These are phyloP conservation scores for Drosophila ananassae DNA, from an alignment of 1,140 invertebrate genomes.

Conservation along the genomic window DNA sequence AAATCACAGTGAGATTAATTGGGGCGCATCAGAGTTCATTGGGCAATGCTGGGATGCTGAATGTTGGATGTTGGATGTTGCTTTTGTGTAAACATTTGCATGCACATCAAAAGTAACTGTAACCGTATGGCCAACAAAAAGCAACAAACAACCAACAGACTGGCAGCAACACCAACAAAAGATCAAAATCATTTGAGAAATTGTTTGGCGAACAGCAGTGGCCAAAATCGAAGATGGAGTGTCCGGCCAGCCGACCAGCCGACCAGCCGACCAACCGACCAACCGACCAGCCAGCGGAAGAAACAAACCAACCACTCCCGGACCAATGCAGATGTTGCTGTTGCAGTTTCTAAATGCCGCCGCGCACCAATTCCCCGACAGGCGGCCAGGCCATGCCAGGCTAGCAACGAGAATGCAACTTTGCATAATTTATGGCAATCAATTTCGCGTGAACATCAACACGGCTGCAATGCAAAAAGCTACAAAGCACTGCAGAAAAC, in stretches of 20 bases:
- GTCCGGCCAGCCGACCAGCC: not conserved
- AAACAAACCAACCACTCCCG: slow-evolving; percentile 41
- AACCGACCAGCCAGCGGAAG: slow-evolving; percentile 7
- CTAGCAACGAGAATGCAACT: slow-evolving; percentile 49
- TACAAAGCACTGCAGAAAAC: slow-evolving; percentile 12
- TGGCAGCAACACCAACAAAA: slow-evolving; percentile 41
- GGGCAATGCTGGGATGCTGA: slow-evolving; percentile 4
- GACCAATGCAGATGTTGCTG: slow-evolving; percentile 34
- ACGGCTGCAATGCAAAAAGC: slow-evolving; percentile 39
- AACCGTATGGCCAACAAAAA: slow-evolving; percentile 40
- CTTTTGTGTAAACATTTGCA: slow-evolving; percentile 57
- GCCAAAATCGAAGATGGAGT: slow-evolving; percentile 38
- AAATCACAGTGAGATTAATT: slow-evolving; percentile 30
- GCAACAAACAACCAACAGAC: slow-evolving; percentile 21
- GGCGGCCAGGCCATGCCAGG: not conserved
- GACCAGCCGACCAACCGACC: not conserved
- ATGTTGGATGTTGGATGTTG: slow-evolving; percentile 1
- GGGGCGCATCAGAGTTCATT: slow-evolving; percentile 30
- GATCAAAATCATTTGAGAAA: slow-evolving; percentile 60
- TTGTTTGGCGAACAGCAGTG: slow-evolving; percentile 35
- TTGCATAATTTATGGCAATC: slow-evolving; percentile 70
- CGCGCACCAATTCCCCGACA: slow-evolving; percentile 57
- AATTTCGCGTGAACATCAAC: slow-evolving; percentile 62
- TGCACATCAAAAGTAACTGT: slow-evolving; percentile 62
- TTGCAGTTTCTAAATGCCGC: slow-evolving; percentile 54